These are phyloP conservation scores for Spisula subtruncata DNA, from an alignment of 2,888 invertebrate genomes.

Conservation along the genomic window DNA sequence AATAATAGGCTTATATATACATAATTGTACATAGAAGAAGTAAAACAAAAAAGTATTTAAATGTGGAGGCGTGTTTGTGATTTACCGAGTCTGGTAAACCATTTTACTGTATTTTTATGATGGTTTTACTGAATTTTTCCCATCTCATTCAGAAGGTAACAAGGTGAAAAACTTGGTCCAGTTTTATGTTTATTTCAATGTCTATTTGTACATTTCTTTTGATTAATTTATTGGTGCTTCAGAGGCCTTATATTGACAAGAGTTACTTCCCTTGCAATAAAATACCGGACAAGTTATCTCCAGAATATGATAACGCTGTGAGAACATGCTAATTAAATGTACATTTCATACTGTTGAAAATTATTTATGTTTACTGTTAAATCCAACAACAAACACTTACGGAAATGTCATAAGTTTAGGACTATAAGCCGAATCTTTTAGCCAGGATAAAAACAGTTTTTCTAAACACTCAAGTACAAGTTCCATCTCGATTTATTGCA, in stretches of 20 bases:
- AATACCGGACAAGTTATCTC: not conserved
- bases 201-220: not conserved
- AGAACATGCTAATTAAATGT: slow-evolving; percentile 27
- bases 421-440: slow-evolving; percentile 28
- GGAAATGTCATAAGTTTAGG: slow-evolving; percentile 28
- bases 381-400: slow-evolving; percentile 34
- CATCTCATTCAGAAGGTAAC: not conserved
- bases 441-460: slow-evolving; percentile 29
- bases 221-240: slow-evolving; percentile 25
- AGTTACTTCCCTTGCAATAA: slow-evolving; percentile 24
- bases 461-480: slow-evolving; percentile 32
- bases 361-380: slow-evolving; percentile 33
- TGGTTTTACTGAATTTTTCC: not conserved
- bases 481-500: slow-evolving; percentile 25
- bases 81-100: not conserved
- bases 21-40: not conserved
- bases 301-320: slow-evolving; percentile 1
- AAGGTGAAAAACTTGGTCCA: not conserved
- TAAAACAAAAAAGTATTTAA: not conserved
- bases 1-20: not conserved
- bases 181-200: not conserved
- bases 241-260: not conserved
- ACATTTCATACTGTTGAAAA: slow-evolving; percentile 26
- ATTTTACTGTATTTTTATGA: not conserved
- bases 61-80: not conserved